Base-by-base conservation (phyloP, 1,140 invertebrate genomes). In the Rhyacophila brunnea region DNA sequence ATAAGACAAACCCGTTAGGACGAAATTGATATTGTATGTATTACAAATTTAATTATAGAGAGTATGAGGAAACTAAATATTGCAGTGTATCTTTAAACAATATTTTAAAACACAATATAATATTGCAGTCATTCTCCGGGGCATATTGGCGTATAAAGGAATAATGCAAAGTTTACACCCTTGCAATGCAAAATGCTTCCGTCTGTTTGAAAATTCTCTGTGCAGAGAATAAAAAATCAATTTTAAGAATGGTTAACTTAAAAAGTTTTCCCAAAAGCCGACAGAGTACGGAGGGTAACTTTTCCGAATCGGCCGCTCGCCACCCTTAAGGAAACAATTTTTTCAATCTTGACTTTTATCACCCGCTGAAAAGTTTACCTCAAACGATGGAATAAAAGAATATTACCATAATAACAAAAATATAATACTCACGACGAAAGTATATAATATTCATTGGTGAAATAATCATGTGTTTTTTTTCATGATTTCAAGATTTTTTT, bases 161-260 rank as follows among this genome's bases (percentile, higher is more conserved):
- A 28, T 3, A 28, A 28, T 28, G 9, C 23, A 28, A 28, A 28
- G 23, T 28, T 28, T 28, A 45, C 52, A 54, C 15, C 17, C 32
- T 47, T 19, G 14, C 14, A 17, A 11, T 4, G 36, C 17, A 15
- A 46, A 53, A 36, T 19, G 48, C 52, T 64, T 59, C 62, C 62
- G 62, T 56, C 62, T 57, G 47, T 48, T 53, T 48, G 23, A 57
- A 52, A 64, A 64, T 64, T 64, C 62, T 64, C 62, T 53, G 48
- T 49, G 57, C 58, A 48, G 36, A 42, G 57, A 53, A 64, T 64
- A 64, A 64, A 64, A 64, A 64, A 64, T 64, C 62, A 60, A 64
- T 64, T 64, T 64, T 60, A 60, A 64, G 60, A 64, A 64, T 53
- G 62, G 62, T 64, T 64, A 60, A 64, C 57, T 64, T 54, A 58